These are phyloP conservation scores for Anoplolepis gracilipes DNA, from an alignment of 1,140 invertebrate species.

Conservation along the genomic window DNA sequence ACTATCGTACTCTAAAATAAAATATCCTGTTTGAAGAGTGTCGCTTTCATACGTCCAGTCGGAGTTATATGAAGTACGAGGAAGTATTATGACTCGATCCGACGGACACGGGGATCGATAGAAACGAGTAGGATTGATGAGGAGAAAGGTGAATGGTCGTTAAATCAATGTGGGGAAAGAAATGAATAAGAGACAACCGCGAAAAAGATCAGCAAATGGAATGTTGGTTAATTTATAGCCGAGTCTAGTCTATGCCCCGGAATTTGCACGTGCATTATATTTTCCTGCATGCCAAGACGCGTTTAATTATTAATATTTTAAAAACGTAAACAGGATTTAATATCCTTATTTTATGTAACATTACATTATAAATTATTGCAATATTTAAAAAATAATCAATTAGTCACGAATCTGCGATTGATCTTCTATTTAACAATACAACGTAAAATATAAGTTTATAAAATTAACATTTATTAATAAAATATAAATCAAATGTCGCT, in stretches of 20 bases:
- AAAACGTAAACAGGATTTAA: not conserved
- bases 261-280: conserved; percentile 31
- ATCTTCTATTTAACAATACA: not conserved
- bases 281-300: conserved; percentile 7
- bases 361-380: not conserved
- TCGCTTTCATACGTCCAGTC: conserved; percentile 20
- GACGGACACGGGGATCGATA: conserved; percentile 41
- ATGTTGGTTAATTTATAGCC: conserved; percentile 61
- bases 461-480: not conserved
- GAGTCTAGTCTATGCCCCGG: not conserved
- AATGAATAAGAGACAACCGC: conserved; percentile 42
- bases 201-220: conserved; percentile 57
- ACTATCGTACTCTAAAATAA: not conserved
- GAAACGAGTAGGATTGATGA: conserved; percentile 53
- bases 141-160: conserved; percentile 52
- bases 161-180: not conserved
- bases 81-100: conserved; percentile 39
- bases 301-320: not conserved
- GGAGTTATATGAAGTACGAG: conserved; percentile 50
- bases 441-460: not conserved
- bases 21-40: not conserved
- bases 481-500: not conserved
- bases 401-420: not conserved
- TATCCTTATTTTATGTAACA: not conserved
- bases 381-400: not conserved